Evolutionary conservation across 2,797 vertebrate genomes (phyloP), one percentile per base, ranked within the genome.

Genomic region (Rhinichthys osculus): DNA sequence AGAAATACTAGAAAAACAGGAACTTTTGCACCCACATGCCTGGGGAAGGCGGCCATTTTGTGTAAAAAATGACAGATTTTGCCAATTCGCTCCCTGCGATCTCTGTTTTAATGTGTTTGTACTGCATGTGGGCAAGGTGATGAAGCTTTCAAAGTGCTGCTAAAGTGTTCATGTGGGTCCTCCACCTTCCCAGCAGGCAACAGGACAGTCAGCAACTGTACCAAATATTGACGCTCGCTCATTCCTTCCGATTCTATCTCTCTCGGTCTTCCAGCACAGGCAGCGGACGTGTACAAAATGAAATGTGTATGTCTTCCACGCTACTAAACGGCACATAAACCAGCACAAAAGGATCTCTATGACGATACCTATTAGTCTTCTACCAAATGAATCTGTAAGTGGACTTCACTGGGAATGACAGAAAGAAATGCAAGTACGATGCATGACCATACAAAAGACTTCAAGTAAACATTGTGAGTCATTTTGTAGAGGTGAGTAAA

Each of bases 391-490:
- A 88, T 85, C 81, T 83, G 88, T 85, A 89, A 76, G 77, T 85
- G 64, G 89, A 90, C 89, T 87, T 89, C 78, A 87, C 69, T 78
- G 86, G 87, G 88, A 92, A 91, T 92, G 91, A 91, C 91, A 88
- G 70, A 84, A 88, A 89, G 86, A 90, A 83, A 90, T 71, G 79
- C 87, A 57, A 54, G 54, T 86, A 91, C 88, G 90, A 90, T 76
- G 78, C 77, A 78, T 90, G 89, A 91, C 87, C 84, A 74, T 89
- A 91, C 70, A 90, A 88, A 87, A 93, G 91, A 89, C 90, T 94
- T 94, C 93, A 94, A 93, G 92, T 93, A 93, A 94, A 93, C 92
- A 92, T 91, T 92, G 93, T 92, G 92, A 93, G 89, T 83, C 89
- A 83, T 84, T 90, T 57, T 78, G 90, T 87, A 88, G 88, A 87